These are phyloP conservation scores for Puffinus mauretanicus DNA, from an alignment of 2,113 vertebrate species.

Conservation along the genomic window DNA sequence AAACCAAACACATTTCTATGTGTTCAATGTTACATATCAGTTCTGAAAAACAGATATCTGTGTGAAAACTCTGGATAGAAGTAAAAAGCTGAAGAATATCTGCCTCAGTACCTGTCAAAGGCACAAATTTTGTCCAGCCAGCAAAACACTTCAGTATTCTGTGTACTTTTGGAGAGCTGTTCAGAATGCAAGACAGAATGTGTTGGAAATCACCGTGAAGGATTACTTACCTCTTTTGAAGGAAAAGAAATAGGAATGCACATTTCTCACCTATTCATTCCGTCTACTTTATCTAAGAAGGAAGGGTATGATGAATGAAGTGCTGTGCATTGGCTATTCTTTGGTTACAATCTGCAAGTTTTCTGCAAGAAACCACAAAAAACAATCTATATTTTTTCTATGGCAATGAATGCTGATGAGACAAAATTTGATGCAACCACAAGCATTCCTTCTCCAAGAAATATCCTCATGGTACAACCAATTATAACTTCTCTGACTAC, in stretches of 20 bases:
- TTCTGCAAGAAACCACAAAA: neutral
- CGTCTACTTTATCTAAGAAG: neutral
- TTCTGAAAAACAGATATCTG: neutral
- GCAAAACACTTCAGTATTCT: neutral
- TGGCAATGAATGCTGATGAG: neutral
- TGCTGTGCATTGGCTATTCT: neutral
- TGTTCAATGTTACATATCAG: neutral
- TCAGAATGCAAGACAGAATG: neutral
- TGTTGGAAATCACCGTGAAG: neutral
- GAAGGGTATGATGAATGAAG: neutral
- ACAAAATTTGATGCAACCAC: neutral
- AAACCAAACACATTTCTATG: too few relatives aligned
- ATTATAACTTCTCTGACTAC: neutral
- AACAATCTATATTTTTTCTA: neutral
- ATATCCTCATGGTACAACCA: neutral
- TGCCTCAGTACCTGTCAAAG: neutral
- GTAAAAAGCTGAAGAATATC: neutral
- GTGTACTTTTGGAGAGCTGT: neutral
- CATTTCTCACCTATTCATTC: neutral
- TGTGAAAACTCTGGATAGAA: neutral
- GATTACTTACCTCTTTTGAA: neutral
- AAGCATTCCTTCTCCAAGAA: neutral
- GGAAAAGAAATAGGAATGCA: neutral
- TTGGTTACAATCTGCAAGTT: neutral
- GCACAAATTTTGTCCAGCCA: neutral